Conservation (phyloP, 1,140 invertebrate genomes). For the Drosophila baimaii region DNA sequence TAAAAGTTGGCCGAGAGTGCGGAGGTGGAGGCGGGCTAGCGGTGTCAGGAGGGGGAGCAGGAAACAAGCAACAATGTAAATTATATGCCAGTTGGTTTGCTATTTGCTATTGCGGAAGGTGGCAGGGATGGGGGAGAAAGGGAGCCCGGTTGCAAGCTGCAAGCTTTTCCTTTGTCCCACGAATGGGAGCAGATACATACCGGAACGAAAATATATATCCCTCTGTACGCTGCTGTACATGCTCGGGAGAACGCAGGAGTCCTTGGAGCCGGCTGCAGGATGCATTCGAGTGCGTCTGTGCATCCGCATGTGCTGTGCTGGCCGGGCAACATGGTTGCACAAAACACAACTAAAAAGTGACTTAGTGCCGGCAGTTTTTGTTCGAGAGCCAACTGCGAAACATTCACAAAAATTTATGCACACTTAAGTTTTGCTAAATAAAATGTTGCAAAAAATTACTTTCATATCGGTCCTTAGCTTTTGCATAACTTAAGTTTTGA, state of each 20-base stretch:
- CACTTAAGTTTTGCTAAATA: background rate
- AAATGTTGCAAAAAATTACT: background rate
- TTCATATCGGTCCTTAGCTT: background rate
- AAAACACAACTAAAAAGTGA: constrained; percentile 7
- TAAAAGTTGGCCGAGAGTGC: constrained; percentile 62
- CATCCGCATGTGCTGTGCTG: constrained; percentile 26
- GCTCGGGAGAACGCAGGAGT: constrained; percentile 28
- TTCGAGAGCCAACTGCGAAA: background rate
- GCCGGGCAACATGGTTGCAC: too few species aligned
- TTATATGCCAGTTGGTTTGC: constrained; percentile 75
- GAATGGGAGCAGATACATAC: constrained; percentile 33
- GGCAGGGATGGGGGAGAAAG: too few species aligned
- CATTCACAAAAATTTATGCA: background rate
- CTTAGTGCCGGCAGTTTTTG: constrained; percentile 17
- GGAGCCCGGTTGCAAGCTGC: constrained; percentile 10
- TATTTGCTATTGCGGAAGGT: constrained; percentile 22
- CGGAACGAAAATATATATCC: constrained; percentile 8
- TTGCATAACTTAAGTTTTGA: background rate
- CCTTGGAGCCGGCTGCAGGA: constrained; percentile 30
- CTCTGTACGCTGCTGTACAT: background rate
- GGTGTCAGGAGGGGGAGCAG: constrained; percentile 21
- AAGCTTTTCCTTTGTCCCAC: constrained; percentile 39
- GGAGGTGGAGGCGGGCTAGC: background rate
- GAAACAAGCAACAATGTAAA: constrained; percentile 82
- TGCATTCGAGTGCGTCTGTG: constrained; percentile 12